Percentiles rank a stretch among this genome's conserved stretches.
phyloP scores from a whole-genome alignment of 2,113 vertebrate genomes.

The Labeo catla region DNA sequence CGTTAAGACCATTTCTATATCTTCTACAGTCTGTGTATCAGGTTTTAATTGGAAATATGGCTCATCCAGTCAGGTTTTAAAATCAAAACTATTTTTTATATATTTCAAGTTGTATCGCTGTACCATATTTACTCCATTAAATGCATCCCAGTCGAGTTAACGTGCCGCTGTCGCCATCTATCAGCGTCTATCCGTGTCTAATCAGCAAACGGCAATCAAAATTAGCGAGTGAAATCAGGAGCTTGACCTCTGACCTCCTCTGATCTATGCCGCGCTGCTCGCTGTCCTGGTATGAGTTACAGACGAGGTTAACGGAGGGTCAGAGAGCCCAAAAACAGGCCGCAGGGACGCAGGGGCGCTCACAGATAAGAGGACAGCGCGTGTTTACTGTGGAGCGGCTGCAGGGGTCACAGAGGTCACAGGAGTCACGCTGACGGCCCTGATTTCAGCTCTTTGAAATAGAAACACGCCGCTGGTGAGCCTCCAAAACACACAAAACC shows the following conservation, averaged over 20 bases:
- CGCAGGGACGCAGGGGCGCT: conserved; percentile 54
- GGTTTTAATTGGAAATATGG: too few species aligned
- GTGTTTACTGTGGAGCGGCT: conserved; percentile 64
- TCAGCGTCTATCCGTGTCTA: neutral
- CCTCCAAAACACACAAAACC: conserved; percentile 46
- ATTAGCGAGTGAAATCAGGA: conserved; percentile 48
- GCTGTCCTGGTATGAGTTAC: conserved; percentile 48
- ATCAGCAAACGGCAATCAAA: conserved; percentile 24
- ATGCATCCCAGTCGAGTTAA: neutral
- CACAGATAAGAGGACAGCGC: conserved; percentile 52
- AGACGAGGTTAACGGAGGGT: conserved; percentile 60
- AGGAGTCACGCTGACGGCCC: conserved; percentile 15
- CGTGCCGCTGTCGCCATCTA: neutral
- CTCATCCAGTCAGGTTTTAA: neutral
- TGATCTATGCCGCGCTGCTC: conserved; percentile 49
- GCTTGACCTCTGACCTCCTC: conserved; percentile 60
- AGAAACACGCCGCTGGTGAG: neutral
- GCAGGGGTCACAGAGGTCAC: conserved; percentile 51
- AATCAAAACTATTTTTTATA: neutral
- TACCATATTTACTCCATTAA: neutral
- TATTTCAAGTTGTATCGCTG: neutral
- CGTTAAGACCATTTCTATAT: too few species aligned
- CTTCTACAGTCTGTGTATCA: too few species aligned
- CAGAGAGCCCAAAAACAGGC: conserved; percentile 12
- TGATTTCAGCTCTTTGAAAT: conserved; percentile 24